These are phyloP conservation scores for Campoletis raptor DNA, from an alignment of 2,888 invertebrate genomes.

Conservation along the genomic window DNA sequence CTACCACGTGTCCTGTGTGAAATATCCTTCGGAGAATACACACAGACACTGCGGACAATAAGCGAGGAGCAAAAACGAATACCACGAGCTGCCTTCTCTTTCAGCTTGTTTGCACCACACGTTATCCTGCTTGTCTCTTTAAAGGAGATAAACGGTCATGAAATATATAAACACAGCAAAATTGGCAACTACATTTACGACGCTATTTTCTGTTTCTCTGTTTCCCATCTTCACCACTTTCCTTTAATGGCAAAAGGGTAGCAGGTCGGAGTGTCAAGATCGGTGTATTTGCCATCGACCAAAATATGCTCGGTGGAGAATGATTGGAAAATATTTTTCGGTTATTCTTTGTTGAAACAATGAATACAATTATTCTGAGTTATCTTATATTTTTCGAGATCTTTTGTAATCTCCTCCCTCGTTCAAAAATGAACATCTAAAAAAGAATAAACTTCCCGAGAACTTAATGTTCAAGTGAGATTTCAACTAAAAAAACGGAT, in stretches of 20 bases:
- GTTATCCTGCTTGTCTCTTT: conserved; percentile 74
- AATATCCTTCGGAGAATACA: conserved; percentile 35
- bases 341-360: not conserved
- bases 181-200: conserved; percentile 53
- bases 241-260: not conserved
- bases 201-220: not conserved
- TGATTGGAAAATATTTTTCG: no score
- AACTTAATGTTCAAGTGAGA: not conserved
- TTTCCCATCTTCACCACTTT: conserved; percentile 8
- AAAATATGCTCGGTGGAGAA: not conserved
- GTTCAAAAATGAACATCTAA: not conserved
- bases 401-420: not conserved
- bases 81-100: conserved; percentile 1
- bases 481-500: not conserved
- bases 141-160: conserved; percentile 73
- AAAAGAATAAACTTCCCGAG: not conserved
- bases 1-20: conserved; percentile 8
- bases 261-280: not conserved
- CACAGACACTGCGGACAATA: conserved; percentile 10
- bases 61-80: not conserved
- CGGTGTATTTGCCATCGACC: not conserved
- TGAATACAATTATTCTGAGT: not conserved
- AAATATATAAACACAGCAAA: conserved; percentile 76
- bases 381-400: not conserved
- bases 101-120: conserved; percentile 41